Percentiles rank a stretch among this genome's conserved stretches.
phyloP scores from a whole-genome alignment of 2,888 invertebrate species.

The Agrilus biguttatus region DNA sequence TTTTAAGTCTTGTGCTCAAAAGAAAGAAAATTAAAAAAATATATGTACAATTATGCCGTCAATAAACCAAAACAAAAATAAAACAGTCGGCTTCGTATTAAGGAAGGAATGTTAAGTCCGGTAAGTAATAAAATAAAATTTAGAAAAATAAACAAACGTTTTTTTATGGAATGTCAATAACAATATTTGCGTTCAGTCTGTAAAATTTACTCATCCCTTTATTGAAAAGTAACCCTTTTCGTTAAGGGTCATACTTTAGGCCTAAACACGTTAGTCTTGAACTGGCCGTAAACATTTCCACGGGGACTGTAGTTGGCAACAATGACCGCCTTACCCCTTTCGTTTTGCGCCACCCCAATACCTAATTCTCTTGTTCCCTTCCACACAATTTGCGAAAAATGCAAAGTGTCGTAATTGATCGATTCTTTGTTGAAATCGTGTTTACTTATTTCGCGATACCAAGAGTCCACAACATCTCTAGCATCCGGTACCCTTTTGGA shows the following conservation, averaged over 20 bases:
- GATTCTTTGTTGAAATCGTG: conserved; percentile 37
- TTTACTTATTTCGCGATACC: conserved; percentile 44
- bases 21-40: no score
- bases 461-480: conserved; percentile 38
- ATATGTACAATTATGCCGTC: no score
- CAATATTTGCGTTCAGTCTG: no score
- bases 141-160: no score
- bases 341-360: conserved; percentile 54
- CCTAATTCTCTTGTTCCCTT: conserved; percentile 52
- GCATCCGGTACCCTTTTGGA: conserved; percentile 35
- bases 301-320: conserved; percentile 76
- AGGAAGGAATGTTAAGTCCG: no score
- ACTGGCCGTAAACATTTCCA: conserved; percentile 64
- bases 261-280: conserved; percentile 51
- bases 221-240: background rate
- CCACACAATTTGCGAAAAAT: conserved; percentile 53
- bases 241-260: conserved; percentile 19
- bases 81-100: no score
- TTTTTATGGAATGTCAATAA: no score
- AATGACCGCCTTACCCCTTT: conserved; percentile 66
- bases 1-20: no score
- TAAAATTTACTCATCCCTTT: no score
- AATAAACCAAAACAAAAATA: no score
- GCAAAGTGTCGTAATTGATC: conserved; percentile 32
- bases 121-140: no score